Evolutionary conservation across 1,140 invertebrate genomes (phyloP).

Genomic region (Potamilus streckersoni): DNA sequence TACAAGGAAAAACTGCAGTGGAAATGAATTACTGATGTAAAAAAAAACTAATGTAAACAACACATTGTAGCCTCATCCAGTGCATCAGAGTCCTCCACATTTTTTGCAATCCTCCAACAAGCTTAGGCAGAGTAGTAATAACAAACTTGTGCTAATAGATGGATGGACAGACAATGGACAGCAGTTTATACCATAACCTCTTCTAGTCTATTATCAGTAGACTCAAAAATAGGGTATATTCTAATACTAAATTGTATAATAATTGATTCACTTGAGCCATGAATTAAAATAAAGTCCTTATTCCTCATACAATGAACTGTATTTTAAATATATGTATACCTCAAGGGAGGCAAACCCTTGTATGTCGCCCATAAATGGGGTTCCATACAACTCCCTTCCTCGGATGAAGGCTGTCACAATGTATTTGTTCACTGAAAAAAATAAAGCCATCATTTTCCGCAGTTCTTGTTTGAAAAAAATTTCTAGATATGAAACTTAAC

Average conservation of each 20-base stretch:
- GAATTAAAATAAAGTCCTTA: neutral
- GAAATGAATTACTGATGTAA: neutral
- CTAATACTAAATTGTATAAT: neutral
- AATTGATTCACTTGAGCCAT: no score
- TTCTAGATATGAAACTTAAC: slow-evolving; percentile 7
- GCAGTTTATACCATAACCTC: no score
- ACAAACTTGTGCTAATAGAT: no score
- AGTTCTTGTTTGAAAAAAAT: neutral
- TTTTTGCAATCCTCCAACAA: no score
- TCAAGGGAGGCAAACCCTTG: slow-evolving; percentile 25
- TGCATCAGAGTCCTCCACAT: no score
- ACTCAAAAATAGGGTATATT: neutral
- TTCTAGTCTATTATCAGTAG: no score
- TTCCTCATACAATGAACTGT: no score
- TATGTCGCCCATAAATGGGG: slow-evolving; percentile 37
- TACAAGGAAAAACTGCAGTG: no score
- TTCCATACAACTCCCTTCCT: slow-evolving; percentile 68
- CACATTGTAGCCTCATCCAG: no score
- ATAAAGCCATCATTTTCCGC: neutral
- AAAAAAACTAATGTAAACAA: neutral
- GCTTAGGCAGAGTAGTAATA: no score
- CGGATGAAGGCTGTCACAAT: slow-evolving; percentile 72
- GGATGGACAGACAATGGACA: no score
- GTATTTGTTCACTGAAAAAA: slow-evolving; percentile 72
- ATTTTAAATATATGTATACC: slow-evolving; percentile 22